Evolutionary conservation across 2,888 invertebrate species (phyloP).

Genomic region (Keiferia lycopersicella): DNA sequence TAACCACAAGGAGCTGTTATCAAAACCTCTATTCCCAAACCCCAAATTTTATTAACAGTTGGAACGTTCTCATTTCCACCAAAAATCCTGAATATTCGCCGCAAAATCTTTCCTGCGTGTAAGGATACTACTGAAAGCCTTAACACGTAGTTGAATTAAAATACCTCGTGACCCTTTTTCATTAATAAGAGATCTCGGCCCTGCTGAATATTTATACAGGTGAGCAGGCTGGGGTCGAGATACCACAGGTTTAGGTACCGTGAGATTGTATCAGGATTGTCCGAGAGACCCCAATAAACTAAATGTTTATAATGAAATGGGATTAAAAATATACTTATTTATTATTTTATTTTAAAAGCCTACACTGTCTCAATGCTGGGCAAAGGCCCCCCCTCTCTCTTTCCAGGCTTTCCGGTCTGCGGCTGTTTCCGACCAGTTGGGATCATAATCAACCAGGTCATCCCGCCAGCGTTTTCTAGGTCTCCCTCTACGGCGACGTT

Average conservation of each 20-base stretch:
- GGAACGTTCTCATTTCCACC: slow-evolving; percentile 4
- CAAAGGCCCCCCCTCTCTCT: no score
- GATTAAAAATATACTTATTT: no score
- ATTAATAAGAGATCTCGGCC: slow-evolving; percentile 80
- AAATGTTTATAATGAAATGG: not conserved
- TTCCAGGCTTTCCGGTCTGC: no score
- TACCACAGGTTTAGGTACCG: not conserved
- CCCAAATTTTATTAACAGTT: not conserved
- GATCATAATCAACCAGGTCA: no score
- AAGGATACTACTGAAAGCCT: slow-evolving; percentile 65
- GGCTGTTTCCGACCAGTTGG: no score
- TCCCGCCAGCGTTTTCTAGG: no score
- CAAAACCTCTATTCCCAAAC: not conserved
- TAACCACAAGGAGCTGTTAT: no score
- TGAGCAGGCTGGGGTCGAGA: slow-evolving; percentile 23
- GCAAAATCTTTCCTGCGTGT: slow-evolving; percentile 33
- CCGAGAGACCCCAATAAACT: not conserved
- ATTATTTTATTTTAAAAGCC: no score
- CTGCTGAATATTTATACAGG: slow-evolving; percentile 77
- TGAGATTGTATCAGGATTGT: slow-evolving; percentile 6
- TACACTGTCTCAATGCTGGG: no score
- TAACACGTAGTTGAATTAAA: slow-evolving; percentile 81
- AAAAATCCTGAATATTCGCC: not conserved
- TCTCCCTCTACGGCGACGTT: no score
- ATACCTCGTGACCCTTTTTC: slow-evolving; percentile 81